Evolutionary conservation across 2,888 invertebrate species (phyloP).

Genomic region (Mechanitis mazaeus): DNA sequence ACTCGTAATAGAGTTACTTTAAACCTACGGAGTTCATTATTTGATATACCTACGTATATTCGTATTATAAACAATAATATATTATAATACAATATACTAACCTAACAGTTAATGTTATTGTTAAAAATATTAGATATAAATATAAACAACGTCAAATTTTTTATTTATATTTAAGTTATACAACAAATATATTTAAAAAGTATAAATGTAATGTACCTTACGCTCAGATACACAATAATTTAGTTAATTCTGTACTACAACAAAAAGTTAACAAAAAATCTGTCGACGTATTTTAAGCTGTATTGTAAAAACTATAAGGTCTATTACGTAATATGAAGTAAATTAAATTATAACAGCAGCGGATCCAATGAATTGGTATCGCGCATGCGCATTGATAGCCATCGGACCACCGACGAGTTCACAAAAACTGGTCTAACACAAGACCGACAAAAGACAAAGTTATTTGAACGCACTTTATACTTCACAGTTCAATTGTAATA

Average conservation of each 20-base stretch:
- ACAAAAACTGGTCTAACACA: constrained; percentile 13
- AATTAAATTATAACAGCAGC: constrained; percentile 17
- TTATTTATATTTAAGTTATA: no score
- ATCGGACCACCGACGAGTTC: constrained; percentile 22
- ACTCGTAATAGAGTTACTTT: constrained; percentile 27
- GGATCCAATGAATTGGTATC: constrained; percentile 33
- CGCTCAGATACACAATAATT: no score
- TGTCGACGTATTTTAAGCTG: not conserved
- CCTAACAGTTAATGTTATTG: no score
- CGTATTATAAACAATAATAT: no score
- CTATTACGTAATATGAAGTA: not conserved
- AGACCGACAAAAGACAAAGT: not conserved
- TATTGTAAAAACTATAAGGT: constrained; percentile 11
- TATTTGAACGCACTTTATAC: constrained; percentile 3
- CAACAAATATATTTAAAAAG: no score
- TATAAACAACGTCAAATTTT: no score
- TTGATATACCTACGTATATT: not conserved
- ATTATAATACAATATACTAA: no score
- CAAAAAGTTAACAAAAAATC: no score
- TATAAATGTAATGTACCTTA: no score
- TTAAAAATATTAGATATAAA: no score
- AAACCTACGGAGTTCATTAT: constrained; percentile 24
- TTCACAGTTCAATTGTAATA: no score
- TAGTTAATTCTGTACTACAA: no score
- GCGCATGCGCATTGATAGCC: constrained; percentile 24